phyloP scores from a whole-genome alignment of 2,797 vertebrate species.

The Muraenolepis orangiensis region DNA sequence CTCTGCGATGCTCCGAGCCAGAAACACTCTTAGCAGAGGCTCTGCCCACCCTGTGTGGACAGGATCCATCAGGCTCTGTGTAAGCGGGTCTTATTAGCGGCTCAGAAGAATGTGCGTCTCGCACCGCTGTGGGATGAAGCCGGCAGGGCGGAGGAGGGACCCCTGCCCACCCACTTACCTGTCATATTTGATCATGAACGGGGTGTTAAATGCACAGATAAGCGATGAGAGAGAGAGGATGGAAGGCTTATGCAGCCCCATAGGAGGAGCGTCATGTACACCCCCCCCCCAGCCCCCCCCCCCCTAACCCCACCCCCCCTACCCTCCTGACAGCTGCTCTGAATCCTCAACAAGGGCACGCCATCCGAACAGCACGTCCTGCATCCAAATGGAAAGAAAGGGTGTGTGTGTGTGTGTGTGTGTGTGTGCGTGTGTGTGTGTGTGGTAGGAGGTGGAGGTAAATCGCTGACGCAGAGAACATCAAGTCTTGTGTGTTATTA shows the following conservation, averaged over 20 bases:
- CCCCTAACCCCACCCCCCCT: conserved; percentile 29
- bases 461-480: conserved; percentile 46
- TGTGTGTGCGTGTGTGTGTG: no score
- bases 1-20: conserved; percentile 30
- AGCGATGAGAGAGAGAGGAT: conserved; percentile 63
- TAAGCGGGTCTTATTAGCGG: conserved; percentile 33
- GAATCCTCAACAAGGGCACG: conserved; percentile 58
- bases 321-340: conserved; percentile 61
- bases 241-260: conserved; percentile 55
- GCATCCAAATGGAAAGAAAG: not conserved
- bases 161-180: conserved; percentile 60
- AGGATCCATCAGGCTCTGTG: conserved; percentile 19
- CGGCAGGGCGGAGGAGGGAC: conserved; percentile 51
- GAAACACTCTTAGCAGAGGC: conserved; percentile 46
- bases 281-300: conserved; percentile 30
- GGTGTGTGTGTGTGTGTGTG: not conserved
- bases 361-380: conserved; percentile 6
- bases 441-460: no score
- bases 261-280: conserved; percentile 60
- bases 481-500: conserved; percentile 29
- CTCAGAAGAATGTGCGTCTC: conserved; percentile 62
- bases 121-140: conserved; percentile 64
- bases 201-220: conserved; percentile 71
- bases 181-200: conserved; percentile 73
- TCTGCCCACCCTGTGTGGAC: conserved; percentile 49